phyloP scores from a whole-genome alignment of 2,113 vertebrate species.

The Mobula birostris region DNA sequence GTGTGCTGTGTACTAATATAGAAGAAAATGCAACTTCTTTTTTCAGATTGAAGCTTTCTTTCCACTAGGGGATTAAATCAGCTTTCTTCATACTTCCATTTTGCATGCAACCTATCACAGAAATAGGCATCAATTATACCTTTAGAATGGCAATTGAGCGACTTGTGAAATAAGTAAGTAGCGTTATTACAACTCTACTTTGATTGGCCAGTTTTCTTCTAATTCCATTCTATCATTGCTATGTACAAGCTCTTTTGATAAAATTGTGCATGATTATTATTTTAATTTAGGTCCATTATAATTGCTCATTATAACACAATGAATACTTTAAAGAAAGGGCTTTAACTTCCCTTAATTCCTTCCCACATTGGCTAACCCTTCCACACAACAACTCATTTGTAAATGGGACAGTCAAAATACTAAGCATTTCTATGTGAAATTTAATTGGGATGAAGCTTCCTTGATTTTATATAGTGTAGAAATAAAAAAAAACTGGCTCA shows the following conservation, averaged over 20 bases:
- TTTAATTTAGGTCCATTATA: not conserved
- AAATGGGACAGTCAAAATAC: not conserved
- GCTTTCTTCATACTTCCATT: not conserved
- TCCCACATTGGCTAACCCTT: not conserved
- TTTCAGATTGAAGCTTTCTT: too few relatives aligned
- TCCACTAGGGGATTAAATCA: not conserved
- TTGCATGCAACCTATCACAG: not conserved
- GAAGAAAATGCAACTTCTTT: not conserved
- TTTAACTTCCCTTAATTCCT: too few relatives aligned
- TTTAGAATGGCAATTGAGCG: not conserved
- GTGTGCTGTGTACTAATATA: not conserved
- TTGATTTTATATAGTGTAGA: not conserved
- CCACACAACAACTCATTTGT: not conserved
- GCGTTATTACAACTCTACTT: not conserved
- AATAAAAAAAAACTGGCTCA: not conserved
- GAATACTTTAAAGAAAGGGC: not conserved
- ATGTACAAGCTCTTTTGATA: not conserved
- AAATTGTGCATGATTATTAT: not conserved
- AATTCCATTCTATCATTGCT: not conserved
- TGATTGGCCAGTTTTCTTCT: not conserved
- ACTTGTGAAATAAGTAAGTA: not conserved
- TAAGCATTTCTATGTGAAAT: not conserved
- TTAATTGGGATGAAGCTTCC: not conserved
- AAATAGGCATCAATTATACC: not conserved
- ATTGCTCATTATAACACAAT: not conserved